A percentile compares a stretch with the other conserved stretches of the same genome.
Conservation (phyloP, 2,888 invertebrate genomes). For the Drosophila glabriapex region DNA sequence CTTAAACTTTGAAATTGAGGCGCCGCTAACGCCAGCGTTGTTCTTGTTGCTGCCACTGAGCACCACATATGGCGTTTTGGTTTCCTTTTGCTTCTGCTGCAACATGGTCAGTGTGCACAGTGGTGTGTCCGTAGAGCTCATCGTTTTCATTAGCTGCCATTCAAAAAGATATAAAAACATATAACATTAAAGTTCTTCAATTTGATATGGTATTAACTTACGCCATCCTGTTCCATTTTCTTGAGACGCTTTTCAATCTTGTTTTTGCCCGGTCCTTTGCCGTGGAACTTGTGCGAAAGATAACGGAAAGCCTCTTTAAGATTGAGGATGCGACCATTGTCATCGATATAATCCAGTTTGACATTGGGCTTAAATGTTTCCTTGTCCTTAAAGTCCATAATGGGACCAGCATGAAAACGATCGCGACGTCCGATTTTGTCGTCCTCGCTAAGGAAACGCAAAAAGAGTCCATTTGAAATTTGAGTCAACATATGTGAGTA, state of each 20-base stretch:
- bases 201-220: slow-evolving; percentile 75
- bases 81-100: slow-evolving; percentile 97
- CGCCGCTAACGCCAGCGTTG: slow-evolving; percentile 75
- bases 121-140: slow-evolving; percentile 99
- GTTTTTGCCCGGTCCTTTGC: slow-evolving; percentile 99
- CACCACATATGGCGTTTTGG: slow-evolving; percentile 96
- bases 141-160: slow-evolving; percentile 95
- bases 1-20: slow-evolving; percentile 84
- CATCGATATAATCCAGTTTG: slow-evolving; percentile 98
- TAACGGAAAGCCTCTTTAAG: slow-evolving; percentile 99
- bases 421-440: slow-evolving; percentile 92
- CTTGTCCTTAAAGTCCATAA: slow-evolving; percentile 96
- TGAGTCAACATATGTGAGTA: background rate
- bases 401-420: slow-evolving; percentile 92
- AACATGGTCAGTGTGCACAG: slow-evolving; percentile 97
- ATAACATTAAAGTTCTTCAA: background rate
- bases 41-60: slow-evolving; percentile 94
- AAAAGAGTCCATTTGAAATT: background rate
- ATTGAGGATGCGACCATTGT: slow-evolving; percentile 95
- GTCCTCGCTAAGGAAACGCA: slow-evolving; percentile 88
- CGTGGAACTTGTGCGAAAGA: slow-evolving; percentile 99
- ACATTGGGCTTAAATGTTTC: slow-evolving; percentile 96
- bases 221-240: slow-evolving; percentile 96
- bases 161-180: background rate
- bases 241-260: slow-evolving; percentile 98